Percentiles rank a stretch among this genome's conserved stretches.
Evolutionary conservation across 2,797 vertebrate species (phyloP).

Genomic region (Rhabdophis nuchalis): DNA sequence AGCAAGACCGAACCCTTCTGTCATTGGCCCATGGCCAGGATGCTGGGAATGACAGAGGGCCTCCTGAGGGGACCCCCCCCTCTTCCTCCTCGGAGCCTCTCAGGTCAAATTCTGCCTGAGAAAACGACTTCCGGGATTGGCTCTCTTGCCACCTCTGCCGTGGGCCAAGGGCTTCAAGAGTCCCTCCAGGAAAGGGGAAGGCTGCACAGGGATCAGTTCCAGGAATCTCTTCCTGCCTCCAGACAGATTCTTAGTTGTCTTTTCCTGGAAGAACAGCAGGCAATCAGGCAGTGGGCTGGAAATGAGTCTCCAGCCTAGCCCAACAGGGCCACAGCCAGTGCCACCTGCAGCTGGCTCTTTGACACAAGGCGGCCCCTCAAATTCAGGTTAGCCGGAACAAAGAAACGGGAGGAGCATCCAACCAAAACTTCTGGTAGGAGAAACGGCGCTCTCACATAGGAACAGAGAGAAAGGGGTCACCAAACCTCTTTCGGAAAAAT

Average conservation of each 20-base stretch:
- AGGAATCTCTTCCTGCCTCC: slow-evolving; percentile 24
- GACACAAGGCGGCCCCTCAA: slow-evolving; percentile 26
- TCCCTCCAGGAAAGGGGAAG: slow-evolving; percentile 29
- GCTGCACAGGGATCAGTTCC: slow-evolving; percentile 23
- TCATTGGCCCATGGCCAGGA: neutral
- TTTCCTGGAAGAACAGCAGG: neutral
- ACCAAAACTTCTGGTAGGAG: neutral
- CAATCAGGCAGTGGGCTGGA: neutral
- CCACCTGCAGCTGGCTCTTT: slow-evolving; percentile 36
- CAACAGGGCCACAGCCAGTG: slow-evolving; percentile 23
- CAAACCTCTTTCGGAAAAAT: slow-evolving; percentile 18
- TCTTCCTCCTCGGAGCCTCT: neutral
- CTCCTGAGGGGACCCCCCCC: neutral
- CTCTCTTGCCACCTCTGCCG: neutral
- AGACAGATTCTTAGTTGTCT: neutral
- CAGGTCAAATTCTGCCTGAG: neutral
- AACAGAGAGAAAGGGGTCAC: slow-evolving; percentile 21
- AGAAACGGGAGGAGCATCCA: neutral
- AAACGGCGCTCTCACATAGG: neutral
- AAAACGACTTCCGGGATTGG: neutral
- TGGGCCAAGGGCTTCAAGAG: slow-evolving; percentile 29
- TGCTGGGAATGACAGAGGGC: neutral
- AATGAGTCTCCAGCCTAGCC: slow-evolving; percentile 43
- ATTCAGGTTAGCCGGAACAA: slow-evolving; percentile 29
- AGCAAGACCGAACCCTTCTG: neutral